Percentiles rank a stretch among this genome's conserved stretches.
Conservation (phyloP, 2,888 invertebrate genomes). For the Agrilus mali region DNA sequence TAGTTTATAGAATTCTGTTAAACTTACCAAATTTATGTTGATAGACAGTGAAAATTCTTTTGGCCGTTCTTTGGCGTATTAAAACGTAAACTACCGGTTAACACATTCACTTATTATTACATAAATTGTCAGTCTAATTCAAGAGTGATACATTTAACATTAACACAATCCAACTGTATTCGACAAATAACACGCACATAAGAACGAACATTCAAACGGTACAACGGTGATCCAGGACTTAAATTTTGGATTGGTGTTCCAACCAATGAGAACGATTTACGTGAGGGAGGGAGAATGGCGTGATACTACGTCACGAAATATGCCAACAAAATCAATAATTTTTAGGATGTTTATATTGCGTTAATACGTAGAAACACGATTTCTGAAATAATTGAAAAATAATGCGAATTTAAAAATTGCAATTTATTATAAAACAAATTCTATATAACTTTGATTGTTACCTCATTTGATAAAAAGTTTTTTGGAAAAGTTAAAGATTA, state of each 20-base stretch:
- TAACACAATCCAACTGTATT: too few species aligned
- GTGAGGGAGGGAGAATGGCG: constrained; percentile 16
- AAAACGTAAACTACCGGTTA: background rate
- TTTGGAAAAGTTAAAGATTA: too few species aligned
- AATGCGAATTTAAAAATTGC: too few species aligned
- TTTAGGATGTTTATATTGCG: too few species aligned
- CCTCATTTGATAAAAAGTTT: too few species aligned
- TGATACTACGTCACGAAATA: constrained; percentile 15
- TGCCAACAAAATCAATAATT: constrained; percentile 1
- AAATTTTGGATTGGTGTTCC: constrained; percentile 14
- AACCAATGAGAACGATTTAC: constrained; percentile 13
- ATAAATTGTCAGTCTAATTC: background rate
- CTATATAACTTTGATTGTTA: too few species aligned
- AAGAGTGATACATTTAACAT: too few species aligned
- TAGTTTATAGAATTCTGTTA: too few species aligned
- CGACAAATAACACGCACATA: background rate
- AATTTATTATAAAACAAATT: too few species aligned
- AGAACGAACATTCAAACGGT: constrained; percentile 3
- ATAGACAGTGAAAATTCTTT: background rate
- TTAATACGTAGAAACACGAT: too few species aligned
- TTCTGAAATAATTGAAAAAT: too few species aligned
- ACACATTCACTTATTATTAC: background rate
- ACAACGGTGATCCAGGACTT: constrained; percentile 4
- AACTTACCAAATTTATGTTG: background rate
- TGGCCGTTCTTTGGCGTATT: background rate